These are phyloP conservation scores for Pangasius mekongensis DNA, from an alignment of 2,797 vertebrate genomes.

Conservation along the genomic window DNA sequence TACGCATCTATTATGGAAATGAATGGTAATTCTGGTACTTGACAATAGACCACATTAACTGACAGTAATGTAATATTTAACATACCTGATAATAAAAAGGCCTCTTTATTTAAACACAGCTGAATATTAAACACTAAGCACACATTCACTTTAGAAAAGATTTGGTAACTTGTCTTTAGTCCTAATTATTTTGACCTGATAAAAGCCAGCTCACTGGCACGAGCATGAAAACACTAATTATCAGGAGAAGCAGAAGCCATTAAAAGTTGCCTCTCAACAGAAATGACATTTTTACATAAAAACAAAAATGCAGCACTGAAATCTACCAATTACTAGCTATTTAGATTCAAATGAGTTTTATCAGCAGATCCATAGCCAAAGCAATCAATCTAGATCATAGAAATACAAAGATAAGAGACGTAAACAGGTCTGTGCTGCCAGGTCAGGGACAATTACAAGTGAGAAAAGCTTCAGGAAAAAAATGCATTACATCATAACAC, in stretches of 20 bases:
- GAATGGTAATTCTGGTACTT: constrained; percentile 40
- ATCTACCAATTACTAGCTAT: constrained; percentile 2
- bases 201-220: constrained; percentile 30
- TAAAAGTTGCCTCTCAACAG: constrained; percentile 3
- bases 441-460: background rate
- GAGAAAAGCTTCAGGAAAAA: background rate
- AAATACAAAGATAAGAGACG: background rate
- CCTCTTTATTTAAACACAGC: constrained; percentile 11
- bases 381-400: background rate
- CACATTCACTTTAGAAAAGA: background rate
- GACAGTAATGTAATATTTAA: constrained; percentile 32
- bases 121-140: background rate
- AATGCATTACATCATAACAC: background rate
- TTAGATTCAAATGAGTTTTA: background rate
- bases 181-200: constrained; percentile 31
- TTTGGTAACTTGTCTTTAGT: background rate
- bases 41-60: constrained; percentile 40
- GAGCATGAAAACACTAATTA: constrained; percentile 21
- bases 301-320: constrained; percentile 1
- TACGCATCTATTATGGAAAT: constrained; percentile 31
- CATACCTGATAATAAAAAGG: constrained; percentile 12
- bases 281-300: background rate
- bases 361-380: background rate
- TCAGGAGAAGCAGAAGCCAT: background rate
- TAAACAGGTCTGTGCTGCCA: background rate